These are phyloP conservation scores for Ditula angustiorana DNA, from an alignment of 2,888 invertebrate genomes.

Conservation along the genomic window DNA sequence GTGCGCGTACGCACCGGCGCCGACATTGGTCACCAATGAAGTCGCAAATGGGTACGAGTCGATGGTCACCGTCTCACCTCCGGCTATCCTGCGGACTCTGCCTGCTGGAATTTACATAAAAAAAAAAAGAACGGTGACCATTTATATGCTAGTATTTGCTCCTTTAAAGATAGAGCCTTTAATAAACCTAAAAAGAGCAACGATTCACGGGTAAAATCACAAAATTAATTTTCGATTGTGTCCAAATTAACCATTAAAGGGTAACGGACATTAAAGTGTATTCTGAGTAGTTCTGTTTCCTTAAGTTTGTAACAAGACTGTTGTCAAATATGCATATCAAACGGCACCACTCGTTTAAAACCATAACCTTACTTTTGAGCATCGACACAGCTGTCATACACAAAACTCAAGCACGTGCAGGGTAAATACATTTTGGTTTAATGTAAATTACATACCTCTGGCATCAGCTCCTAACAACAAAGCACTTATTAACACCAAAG, in stretches of 20 bases:
- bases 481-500: conserved; percentile 21
- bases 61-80: conserved; percentile 56
- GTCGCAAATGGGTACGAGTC: conserved; percentile 61
- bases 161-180: too few relatives aligned
- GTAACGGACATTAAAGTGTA: too few relatives aligned
- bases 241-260: too few relatives aligned
- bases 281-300: too few relatives aligned
- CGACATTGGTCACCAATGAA: conserved; percentile 60
- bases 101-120: conserved; percentile 41
- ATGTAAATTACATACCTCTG: conserved; percentile 11
- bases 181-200: too few relatives aligned
- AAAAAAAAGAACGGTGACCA: background rate
- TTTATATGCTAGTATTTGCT: too few relatives aligned
- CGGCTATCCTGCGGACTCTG: conserved; percentile 57
- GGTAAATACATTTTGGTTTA: too few relatives aligned
- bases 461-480: conserved; percentile 25
- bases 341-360: background rate
- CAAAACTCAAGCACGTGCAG: background rate
- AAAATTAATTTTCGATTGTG: too few relatives aligned
- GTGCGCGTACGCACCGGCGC: conserved; percentile 53
- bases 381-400: background rate
- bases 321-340: too few relatives aligned
- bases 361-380: background rate
- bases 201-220: too few relatives aligned
- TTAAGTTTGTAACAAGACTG: too few relatives aligned